Evolutionary conservation across 2,888 invertebrate genomes (phyloP).

Genomic region (Eugnorisma glareosa): DNA sequence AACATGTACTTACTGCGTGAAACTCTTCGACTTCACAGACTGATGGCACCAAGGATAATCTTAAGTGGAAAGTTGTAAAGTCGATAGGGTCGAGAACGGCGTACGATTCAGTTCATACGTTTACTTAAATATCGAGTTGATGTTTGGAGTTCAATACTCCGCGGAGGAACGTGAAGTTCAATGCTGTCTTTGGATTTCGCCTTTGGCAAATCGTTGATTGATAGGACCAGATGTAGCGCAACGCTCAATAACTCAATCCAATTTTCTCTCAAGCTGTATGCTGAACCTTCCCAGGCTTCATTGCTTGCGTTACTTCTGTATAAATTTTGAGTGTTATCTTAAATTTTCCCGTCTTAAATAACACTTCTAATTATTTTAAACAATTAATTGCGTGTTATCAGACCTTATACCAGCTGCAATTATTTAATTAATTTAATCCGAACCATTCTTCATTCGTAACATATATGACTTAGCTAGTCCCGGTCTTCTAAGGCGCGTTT

Average conservation of each 20-base stretch:
- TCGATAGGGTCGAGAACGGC: constrained; percentile 42
- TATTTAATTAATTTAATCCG: not conserved
- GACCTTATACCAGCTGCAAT: not conserved
- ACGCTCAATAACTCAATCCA: constrained; percentile 41
- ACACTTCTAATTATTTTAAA: constrained; percentile 4
- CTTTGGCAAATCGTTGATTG: not conserved
- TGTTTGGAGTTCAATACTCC: constrained; percentile 41
- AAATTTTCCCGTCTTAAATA: constrained; percentile 19
- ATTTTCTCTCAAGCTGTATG: constrained; percentile 18
- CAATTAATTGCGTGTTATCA: constrained; percentile 1
- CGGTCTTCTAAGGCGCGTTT: not conserved
- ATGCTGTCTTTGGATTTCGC: not conserved
- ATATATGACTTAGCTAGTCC: not conserved
- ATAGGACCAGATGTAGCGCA: constrained; percentile 1
- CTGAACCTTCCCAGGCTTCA: constrained; percentile 17
- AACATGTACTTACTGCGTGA: constrained; percentile 38
- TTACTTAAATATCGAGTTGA: constrained; percentile 49
- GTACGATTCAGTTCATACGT: constrained; percentile 50
- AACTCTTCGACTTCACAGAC: constrained; percentile 44
- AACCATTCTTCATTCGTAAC: not conserved
- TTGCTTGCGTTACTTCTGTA: constrained; percentile 20
- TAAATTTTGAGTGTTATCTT: constrained; percentile 20
- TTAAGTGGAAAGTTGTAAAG: constrained; percentile 61
- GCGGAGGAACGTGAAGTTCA: constrained; percentile 2
- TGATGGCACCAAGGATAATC: constrained; percentile 58